Percentiles rank a stretch among this genome's conserved stretches.
Evolutionary conservation across 2,888 invertebrate genomes (phyloP).

Genomic region (Stenurella melanura): DNA sequence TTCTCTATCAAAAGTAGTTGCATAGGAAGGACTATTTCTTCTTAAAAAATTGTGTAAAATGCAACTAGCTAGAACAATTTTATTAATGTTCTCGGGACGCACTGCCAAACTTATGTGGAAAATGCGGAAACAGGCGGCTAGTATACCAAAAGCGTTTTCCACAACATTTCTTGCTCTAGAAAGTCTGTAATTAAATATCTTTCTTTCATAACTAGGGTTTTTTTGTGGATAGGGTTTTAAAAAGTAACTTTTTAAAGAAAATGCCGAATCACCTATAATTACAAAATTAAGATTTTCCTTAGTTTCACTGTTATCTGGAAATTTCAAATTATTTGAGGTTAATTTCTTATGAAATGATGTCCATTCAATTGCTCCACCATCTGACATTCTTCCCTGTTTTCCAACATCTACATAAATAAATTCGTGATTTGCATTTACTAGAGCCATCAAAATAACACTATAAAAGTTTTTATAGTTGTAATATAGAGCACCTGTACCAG

Average conservation of each 20-base stretch:
- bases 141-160: slow-evolving; percentile 47
- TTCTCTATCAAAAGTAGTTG: slow-evolving; percentile 28
- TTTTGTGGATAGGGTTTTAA: slow-evolving; percentile 44
- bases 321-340: background rate
- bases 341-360: background rate
- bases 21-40: slow-evolving; percentile 6
- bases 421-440: too few relatives aligned
- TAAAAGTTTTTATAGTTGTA: too few relatives aligned
- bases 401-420: too few relatives aligned
- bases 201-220: slow-evolving; percentile 43
- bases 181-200: slow-evolving; percentile 45
- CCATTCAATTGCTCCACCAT: too few relatives aligned
- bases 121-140: slow-evolving; percentile 43
- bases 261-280: slow-evolving; percentile 37
- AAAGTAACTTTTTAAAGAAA: slow-evolving; percentile 40
- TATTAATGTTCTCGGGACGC: too few relatives aligned
- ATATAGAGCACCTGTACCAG: slow-evolving; percentile 38
- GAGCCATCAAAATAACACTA: too few relatives aligned
- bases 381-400: too few relatives aligned
- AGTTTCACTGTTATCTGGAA: slow-evolving; percentile 10
- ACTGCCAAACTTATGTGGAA: slow-evolving; percentile 36
- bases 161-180: slow-evolving; percentile 41
- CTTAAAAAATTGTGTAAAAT: slow-evolving; percentile 30
- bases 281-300: slow-evolving; percentile 19
- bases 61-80: too few relatives aligned